Evolutionary conservation across 2,797 vertebrate species (phyloP), one percentile per base, ranked within the genome.

Genomic region (Luscinia luscinia): DNA sequence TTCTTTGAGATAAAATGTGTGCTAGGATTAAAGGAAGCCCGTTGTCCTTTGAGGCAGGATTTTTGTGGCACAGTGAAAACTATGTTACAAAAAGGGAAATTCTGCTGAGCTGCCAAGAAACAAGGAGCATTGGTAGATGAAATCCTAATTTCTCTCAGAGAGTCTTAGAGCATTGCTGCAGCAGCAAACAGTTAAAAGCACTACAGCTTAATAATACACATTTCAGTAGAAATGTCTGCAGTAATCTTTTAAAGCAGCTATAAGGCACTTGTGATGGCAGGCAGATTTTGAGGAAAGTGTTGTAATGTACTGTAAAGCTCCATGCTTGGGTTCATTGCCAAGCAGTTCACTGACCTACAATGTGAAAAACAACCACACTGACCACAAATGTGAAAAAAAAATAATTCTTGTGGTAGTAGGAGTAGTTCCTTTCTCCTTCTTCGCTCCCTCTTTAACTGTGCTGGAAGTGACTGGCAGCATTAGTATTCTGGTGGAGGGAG

Each of bases 401-500:
- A 1, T 11, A 38, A 38, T 38, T 73, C 58, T 58, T 58, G 87
- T 67, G 79, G 69, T 51, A 45, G 57, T 27, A 61, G 28, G 72
- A 69, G 72, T 20, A 38, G 92, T 40, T 87, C 36, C 55, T 48
- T 78, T 75, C 78, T 34, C 38, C 61, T 46, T 32, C 66, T 78
- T 72, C 12, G 6, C 84, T 77, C 84, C 83, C 45, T 82, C 73
- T 87, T 59, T 73, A 61, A 14, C 62, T 26, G n/a, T 10, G 82
- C 72, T 83, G 85, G 69, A 40, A 68, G 85, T 82, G 96, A 77
- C 23, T 79, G n/a, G 26, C 78, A 94, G 55, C 94, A 96, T 97
- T 96, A 95, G 95, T 67, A 96, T 97, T 97, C 97, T 58, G 80
- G 73, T 77, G 94, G 93, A 97, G 97, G 94, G 94, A 95, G 95